These are phyloP conservation scores for Nineta flava DNA, from an alignment of 2,888 invertebrate genomes.

Conservation along the genomic window DNA sequence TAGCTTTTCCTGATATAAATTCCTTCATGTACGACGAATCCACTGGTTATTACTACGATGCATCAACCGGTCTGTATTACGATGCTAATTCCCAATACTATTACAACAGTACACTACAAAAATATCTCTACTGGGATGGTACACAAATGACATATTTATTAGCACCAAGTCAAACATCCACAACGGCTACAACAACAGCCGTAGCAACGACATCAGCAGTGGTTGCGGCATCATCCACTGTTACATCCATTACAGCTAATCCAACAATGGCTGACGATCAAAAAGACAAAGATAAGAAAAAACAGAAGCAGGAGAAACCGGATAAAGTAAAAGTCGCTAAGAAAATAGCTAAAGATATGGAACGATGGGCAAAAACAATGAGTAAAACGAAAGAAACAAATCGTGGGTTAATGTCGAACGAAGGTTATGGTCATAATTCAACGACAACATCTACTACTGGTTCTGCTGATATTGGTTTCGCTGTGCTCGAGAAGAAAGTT, in stretches of 20 bases:
- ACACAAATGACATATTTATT: constrained; percentile 45
- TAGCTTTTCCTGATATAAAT: constrained; percentile 70
- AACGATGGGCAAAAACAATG: constrained; percentile 89
- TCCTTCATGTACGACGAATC: constrained; percentile 88
- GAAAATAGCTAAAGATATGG: constrained; percentile 83
- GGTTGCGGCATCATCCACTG: constrained; percentile 12
- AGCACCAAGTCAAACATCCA: constrained; percentile 26
- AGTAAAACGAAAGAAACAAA: constrained; percentile 83
- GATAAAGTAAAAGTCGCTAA: constrained; percentile 96
- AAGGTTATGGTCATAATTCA: not conserved
- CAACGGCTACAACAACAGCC: constrained; percentile 19
- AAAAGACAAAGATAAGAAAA: constrained; percentile 38
- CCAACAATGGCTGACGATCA: constrained; percentile 23
- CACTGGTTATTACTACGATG: constrained; percentile 93
- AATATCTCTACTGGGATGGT: constrained; percentile 92
- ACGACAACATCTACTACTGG: constrained; percentile 33
- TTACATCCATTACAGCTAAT: constrained; percentile 15
- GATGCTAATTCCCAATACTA: constrained; percentile 94
- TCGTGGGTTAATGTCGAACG: constrained; percentile 18
- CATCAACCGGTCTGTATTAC: constrained; percentile 84
- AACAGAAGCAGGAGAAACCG: constrained; percentile 58
- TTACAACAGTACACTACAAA: constrained; percentile 78
- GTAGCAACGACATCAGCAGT: constrained; percentile 15
- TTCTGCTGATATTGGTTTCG: constrained; percentile 85
- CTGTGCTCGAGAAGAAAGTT: constrained; percentile 69